A percentile compares a stretch with the other conserved stretches of the same genome.
Conservation (phyloP, 92 coral and sea anemone species). For the Actinernus sp. region DNA sequence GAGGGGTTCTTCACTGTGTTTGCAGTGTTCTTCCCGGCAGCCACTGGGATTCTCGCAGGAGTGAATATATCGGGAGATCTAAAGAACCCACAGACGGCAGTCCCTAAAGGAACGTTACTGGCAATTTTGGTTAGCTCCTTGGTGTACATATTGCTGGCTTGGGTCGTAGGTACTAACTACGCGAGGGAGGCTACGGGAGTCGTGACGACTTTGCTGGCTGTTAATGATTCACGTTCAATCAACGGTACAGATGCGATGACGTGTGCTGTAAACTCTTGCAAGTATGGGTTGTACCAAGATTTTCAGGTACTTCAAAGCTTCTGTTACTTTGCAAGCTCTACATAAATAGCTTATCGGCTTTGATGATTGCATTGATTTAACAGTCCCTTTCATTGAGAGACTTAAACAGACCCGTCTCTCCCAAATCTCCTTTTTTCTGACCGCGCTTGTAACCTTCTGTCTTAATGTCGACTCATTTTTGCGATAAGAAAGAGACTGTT, state of each 20-base stretch:
- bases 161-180: conserved; percentile 84
- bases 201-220: conserved; percentile 37
- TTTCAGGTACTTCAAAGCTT: too few relatives aligned
- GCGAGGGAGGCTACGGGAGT: conserved; percentile 87
- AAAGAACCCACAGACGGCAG: conserved; percentile 83
- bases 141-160: conserved; percentile 86
- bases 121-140: conserved; percentile 87
- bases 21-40: conserved; percentile 98
- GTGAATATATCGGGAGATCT: conserved; percentile 97
- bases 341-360: too few relatives aligned
- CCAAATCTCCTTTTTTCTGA: too few relatives aligned
- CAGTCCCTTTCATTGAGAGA: too few relatives aligned
- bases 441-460: too few relatives aligned
- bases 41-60: conserved; percentile 97
- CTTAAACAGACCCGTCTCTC: too few relatives aligned
- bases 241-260: conserved; percentile 40
- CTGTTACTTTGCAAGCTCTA: too few relatives aligned
- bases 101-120: conserved; percentile 93
- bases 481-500: too few relatives aligned
- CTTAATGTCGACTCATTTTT: not conserved
- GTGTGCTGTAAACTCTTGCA: conserved; percentile 69
- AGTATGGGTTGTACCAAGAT: conserved; percentile 83
- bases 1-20: conserved; percentile 95
- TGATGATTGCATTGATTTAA: too few relatives aligned
- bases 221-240: not conserved